A percentile compares a stretch with the other conserved stretches of the same genome.
Conservation (phyloP, 2,113 vertebrate genomes). For the Seriola aureovittata region DNA sequence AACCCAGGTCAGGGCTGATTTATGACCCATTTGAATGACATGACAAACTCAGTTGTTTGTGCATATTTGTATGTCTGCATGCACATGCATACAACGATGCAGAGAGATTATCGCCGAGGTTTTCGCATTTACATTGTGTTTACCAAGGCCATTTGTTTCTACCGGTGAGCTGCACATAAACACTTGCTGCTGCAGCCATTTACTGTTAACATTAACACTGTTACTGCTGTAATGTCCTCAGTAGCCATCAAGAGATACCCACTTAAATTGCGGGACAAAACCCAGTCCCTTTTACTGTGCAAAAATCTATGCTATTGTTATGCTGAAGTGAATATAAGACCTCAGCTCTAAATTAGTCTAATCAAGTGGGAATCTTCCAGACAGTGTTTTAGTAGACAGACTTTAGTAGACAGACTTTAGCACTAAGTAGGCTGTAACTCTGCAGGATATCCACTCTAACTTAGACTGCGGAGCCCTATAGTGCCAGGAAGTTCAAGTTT, state of each 20-base stretch:
- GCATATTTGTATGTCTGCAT: slow-evolving; percentile 50
- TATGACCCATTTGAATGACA: slow-evolving; percentile 68
- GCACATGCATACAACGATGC: slow-evolving; percentile 34
- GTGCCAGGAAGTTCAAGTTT: background rate
- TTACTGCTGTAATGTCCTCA: background rate
- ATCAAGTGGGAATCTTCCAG: background rate
- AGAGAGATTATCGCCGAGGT: slow-evolving; percentile 38
- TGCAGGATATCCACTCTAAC: background rate
- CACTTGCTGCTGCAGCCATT: slow-evolving; percentile 20
- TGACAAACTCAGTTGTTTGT: slow-evolving; percentile 51
- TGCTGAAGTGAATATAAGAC: background rate
- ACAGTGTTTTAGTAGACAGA: background rate
- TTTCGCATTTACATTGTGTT: slow-evolving; percentile 23
- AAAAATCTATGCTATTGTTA: too few species aligned
- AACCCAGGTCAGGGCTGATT: slow-evolving; percentile 76
- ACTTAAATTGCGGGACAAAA: background rate
- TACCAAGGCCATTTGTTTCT: slow-evolving; percentile 28
- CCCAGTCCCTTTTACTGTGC: background rate
- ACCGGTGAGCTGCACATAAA: slow-evolving; percentile 8
- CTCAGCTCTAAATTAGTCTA: background rate
- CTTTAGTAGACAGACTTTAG: background rate
- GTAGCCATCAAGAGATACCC: background rate
- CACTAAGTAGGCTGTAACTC: background rate
- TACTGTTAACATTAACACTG: background rate
- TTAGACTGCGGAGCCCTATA: background rate